Evolutionary conservation across 1,140 invertebrate species (phyloP), one percentile per base, ranked within the genome.

Genomic region (Zaprionus camerounensis): DNA sequence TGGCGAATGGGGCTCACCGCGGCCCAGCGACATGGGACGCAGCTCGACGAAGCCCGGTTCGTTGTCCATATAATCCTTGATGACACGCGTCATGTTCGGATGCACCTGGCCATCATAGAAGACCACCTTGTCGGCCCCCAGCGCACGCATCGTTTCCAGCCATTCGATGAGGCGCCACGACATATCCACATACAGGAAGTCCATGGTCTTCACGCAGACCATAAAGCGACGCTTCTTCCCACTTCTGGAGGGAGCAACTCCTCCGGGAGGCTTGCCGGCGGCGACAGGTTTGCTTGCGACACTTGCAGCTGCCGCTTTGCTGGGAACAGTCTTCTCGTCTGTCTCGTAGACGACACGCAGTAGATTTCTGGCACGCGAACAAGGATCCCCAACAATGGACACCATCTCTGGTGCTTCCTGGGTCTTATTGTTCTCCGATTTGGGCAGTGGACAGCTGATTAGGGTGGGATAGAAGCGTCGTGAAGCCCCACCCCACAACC

Each of bases 401-500:
- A 98, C 96, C 12, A 97, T 97, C 2, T 95, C 94, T 0, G 97
- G 97, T 12, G 96, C 95, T 51, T 95, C 92, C 51, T 94, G 92
- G 80, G 94, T 94, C 71, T 96, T 94, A 0, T 93, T 91, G 65
- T 95, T 94, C 22, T 57, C 28, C 1, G 28, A 11, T 1, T 97
- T 95, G 51, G 97, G 94, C 85, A 97, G 95, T 85, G 96, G 98
- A 1, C 97, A 97, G 53, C 97, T 96, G 64, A 98, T 93, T 78
- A 98, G 97, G 0, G 97, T 97, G 84, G 98, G 97, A 78, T 97
- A 97, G 1, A 64, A 51, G 96, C 96, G 5, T 95, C 97, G 95
- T 71, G 97, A 95, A 85, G 97, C 97, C 86, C 98, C 98, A 11
- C 97, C 97, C 97, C 97, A 98, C 83, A 97, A 96, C 97, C 97